Conservation (phyloP, 2,888 invertebrate species). For the Thera britannica region DNA sequence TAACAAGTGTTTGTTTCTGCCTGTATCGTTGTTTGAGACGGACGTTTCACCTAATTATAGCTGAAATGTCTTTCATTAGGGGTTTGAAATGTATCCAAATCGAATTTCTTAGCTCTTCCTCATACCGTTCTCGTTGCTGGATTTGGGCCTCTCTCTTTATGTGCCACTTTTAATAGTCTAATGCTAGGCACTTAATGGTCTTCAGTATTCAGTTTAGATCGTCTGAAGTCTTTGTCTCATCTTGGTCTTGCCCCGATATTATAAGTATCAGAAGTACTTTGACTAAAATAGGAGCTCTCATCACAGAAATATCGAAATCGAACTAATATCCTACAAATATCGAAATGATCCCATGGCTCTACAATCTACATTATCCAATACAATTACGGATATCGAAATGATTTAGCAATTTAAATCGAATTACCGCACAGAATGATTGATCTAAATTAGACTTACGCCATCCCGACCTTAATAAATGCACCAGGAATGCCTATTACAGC, state of each 20-base stretch:
- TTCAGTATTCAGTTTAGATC: no score
- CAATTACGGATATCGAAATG: conserved; percentile 22
- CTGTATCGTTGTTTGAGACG: conserved; percentile 25
- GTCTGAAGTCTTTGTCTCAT: no score
- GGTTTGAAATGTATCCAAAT: conserved; percentile 11
- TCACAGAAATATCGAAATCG: not conserved
- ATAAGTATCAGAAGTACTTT: not conserved
- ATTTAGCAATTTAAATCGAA: conserved; percentile 28
- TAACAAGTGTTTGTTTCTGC: conserved; percentile 42
- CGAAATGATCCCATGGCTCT: not conserved
- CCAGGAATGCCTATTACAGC: conserved; percentile 23
- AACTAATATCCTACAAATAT: not conserved
- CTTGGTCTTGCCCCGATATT: no score
- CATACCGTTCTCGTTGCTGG: not conserved
- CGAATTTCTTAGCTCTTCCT: not conserved
- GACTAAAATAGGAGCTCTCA: not conserved
- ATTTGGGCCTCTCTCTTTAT: no score
- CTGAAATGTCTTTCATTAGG: conserved; percentile 17
- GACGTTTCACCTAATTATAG: conserved; percentile 25
- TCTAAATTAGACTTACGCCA: conserved; percentile 26
- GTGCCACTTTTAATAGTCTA: no score
- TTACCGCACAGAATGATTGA: conserved; percentile 27
- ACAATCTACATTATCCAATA: conserved; percentile 10
- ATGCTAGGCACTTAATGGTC: no score
- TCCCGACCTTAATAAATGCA: conserved; percentile 29